Conservation (phyloP, 2,888 invertebrate species). For the Acholoe squamosa region DNA sequence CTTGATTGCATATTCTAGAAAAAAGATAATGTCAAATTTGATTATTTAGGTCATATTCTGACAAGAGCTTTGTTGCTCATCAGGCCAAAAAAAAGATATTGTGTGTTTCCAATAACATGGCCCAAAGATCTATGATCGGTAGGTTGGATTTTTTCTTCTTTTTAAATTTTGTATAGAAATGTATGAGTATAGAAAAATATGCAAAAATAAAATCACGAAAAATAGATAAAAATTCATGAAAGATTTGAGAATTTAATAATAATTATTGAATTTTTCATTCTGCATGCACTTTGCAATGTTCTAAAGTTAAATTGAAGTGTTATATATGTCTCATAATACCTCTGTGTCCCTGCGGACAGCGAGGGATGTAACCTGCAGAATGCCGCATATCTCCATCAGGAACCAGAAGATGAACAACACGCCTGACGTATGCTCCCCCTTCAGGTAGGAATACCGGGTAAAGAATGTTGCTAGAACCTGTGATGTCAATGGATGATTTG, state of each 20-base stretch:
- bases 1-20: no score
- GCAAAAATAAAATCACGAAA: neutral
- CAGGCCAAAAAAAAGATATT: no score
- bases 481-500: neutral
- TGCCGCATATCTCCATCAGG: slow-evolving; percentile 61
- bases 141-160: neutral
- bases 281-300: neutral
- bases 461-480: slow-evolving; percentile 67
- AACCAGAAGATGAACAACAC: slow-evolving; percentile 69
- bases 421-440: slow-evolving; percentile 67
- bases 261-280: neutral
- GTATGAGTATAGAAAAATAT: neutral
- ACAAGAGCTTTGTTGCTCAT: no score
- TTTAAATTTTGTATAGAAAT: neutral
- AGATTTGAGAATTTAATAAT: neutral
- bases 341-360: neutral
- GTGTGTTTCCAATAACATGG: no score
- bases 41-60: no score
- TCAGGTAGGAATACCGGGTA: slow-evolving; percentile 65
- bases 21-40: no score
- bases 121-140: no score
- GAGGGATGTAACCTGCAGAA: slow-evolving; percentile 62
- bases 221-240: neutral
- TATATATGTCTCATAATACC: neutral
- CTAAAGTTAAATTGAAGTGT: neutral